These are phyloP conservation scores for Heterodera carotae DNA, from an alignment of 1,140 invertebrate genomes.

Conservation along the genomic window DNA sequence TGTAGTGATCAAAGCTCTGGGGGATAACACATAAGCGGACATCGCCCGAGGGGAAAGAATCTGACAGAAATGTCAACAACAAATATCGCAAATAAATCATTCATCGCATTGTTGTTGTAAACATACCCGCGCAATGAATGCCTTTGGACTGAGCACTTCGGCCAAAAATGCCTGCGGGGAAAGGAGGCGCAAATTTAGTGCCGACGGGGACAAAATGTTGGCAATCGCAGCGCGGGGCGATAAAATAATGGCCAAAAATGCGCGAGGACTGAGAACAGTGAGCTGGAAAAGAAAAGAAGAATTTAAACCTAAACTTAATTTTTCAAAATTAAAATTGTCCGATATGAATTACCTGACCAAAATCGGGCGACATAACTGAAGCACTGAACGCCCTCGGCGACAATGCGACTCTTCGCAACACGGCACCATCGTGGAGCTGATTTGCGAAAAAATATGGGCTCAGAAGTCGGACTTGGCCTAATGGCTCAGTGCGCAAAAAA, in stretches of 20 bases:
- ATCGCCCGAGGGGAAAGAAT: conserved; percentile 26
- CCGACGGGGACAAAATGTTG: conserved; percentile 33
- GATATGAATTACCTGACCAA: conserved; percentile 27
- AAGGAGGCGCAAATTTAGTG: conserved; percentile 5
- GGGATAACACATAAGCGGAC: conserved; percentile 29
- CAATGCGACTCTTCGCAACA: conserved; percentile 27
- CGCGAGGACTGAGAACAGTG: conserved; percentile 32
- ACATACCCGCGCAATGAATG: conserved; percentile 13
- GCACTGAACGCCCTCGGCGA: conserved; percentile 36
- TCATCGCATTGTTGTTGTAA: too few species aligned
- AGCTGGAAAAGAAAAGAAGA: conserved; percentile 4
- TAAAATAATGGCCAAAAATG: conserved; percentile 26
- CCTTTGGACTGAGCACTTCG: conserved; percentile 21
- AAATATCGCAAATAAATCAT: too few species aligned
- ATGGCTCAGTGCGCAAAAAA: conserved; percentile 13
- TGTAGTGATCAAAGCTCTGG: conserved; percentile 12
- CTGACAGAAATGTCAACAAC: not conserved
- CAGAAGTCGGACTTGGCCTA: conserved; percentile 12
- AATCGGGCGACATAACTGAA: conserved; percentile 25
- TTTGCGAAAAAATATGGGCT: conserved; percentile 21
- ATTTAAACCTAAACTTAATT: not conserved
- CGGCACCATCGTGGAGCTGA: conserved; percentile 28
- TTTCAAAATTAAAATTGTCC: not conserved
- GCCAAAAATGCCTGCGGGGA: conserved; percentile 30
- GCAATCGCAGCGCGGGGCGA: conserved; percentile 26